These are phyloP conservation scores for Potamarius usumacintae DNA, from an alignment of 2,113 vertebrate genomes.

Conservation along the genomic window DNA sequence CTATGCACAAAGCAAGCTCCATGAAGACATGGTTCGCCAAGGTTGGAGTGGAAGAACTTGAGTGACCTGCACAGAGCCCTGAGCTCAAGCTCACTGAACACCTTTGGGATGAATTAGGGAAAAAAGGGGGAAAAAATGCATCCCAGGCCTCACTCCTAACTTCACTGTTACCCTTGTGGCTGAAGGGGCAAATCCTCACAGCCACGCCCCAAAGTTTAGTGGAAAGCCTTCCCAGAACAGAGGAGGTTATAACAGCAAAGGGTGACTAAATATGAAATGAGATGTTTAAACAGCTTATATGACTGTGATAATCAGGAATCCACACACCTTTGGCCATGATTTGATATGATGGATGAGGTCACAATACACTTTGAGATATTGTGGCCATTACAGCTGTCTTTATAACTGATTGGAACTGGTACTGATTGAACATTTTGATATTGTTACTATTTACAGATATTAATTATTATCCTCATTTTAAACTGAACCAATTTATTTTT, in stretches of 20 bases:
- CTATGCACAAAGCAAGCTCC: too few relatives aligned
- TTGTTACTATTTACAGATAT: not conserved
- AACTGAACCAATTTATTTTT: not conserved
- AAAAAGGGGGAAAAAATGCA: not conserved
- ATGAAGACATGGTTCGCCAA: too few relatives aligned
- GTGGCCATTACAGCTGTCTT: not conserved
- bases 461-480: not conserved
- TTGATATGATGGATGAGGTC: not conserved
- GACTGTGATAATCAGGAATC: not conserved
- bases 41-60: too few relatives aligned
- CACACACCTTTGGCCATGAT: not conserved
- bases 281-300: not conserved
- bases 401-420: not conserved
- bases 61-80: too few relatives aligned
- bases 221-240: not conserved
- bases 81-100: not conserved
- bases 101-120: not conserved
- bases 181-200: not conserved
- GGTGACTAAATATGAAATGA: not conserved
- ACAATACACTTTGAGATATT: not conserved
- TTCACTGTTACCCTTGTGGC: not conserved
- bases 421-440: not conserved
- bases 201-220: not conserved
- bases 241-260: not conserved
- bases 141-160: too few relatives aligned